phyloP scores from a whole-genome alignment of 2,113 vertebrate species.

The Psittacara wagleri region DNA sequence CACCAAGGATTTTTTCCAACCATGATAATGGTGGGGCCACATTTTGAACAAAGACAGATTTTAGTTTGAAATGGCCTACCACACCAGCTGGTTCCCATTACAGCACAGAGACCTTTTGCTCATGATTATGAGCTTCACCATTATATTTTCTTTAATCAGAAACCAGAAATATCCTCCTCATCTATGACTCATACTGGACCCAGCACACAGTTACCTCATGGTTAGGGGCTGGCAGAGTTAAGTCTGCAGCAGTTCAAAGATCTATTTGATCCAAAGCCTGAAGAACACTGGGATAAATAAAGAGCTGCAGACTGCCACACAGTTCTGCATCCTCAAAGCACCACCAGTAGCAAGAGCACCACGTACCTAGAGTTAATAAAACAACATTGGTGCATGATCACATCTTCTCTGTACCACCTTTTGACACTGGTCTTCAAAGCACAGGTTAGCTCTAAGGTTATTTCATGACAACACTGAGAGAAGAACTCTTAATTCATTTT shows the following conservation, averaged over 20 bases:
- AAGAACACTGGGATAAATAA: neutral
- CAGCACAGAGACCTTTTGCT: constrained; percentile 34
- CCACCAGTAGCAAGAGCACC: neutral
- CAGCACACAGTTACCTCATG: constrained; percentile 18
- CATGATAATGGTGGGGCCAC: constrained; percentile 49
- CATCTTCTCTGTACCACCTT: neutral
- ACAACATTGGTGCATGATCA: neutral
- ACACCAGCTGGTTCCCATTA: constrained; percentile 59
- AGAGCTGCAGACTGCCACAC: neutral
- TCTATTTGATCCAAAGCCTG: neutral
- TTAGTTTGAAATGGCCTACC: constrained; percentile 14
- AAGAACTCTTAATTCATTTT: rapidly evolving
- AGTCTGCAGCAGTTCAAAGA: neutral
- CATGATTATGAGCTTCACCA: neutral
- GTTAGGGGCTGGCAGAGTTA: neutral
- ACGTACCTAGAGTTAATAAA: rapidly evolving
- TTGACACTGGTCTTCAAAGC: neutral
- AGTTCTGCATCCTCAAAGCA: neutral
- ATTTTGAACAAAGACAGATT: constrained; percentile 53
- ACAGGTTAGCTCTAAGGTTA: neutral
- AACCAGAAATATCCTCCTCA: constrained; percentile 46
- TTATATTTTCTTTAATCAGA: constrained; percentile 21
- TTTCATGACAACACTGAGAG: neutral
- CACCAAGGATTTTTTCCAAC: constrained; percentile 52
- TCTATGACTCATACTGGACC: constrained; percentile 33